phyloP scores from a whole-genome alignment of 1,140 invertebrate genomes.

The Caenorhabditis inopinata region DNA sequence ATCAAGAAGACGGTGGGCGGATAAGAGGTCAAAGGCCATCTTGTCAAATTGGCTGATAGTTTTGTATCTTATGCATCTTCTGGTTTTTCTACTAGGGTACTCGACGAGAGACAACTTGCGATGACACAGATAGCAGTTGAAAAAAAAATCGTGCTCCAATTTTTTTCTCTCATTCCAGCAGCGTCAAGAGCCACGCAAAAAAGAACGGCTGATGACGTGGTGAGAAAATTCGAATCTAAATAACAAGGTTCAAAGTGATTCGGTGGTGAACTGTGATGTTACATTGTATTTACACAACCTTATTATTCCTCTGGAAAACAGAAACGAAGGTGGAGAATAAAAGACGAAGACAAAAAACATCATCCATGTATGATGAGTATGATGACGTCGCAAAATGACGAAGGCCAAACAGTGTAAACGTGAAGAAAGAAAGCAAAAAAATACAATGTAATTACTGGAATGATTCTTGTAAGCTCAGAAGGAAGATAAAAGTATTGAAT shows the following conservation, averaged over 20 bases:
- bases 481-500: too few relatives aligned
- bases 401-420: too few relatives aligned
- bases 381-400: neutral
- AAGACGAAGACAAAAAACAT: neutral
- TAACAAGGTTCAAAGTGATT: conserved; percentile 14
- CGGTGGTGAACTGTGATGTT: neutral
- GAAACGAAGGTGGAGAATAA: neutral
- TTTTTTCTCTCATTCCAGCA: neutral
- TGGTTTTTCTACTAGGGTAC: neutral
- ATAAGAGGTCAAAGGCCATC: neutral
- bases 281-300: conserved; percentile 12
- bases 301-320: neutral
- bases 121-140: too few relatives aligned
- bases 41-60: conserved; percentile 24
- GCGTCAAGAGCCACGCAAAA: conserved; percentile 5
- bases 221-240: neutral
- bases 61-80: neutral
- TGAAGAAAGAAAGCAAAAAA: too few relatives aligned
- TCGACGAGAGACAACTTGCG: neutral
- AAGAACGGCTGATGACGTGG: conserved; percentile 12
- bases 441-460: too few relatives aligned
- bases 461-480: too few relatives aligned
- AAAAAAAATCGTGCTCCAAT: too few relatives aligned
- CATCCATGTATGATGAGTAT: conserved; percentile 11
- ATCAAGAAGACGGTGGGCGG: neutral